A percentile compares a stretch with the other conserved stretches of the same genome.
Conservation (phyloP, 2,797 vertebrate genomes). For the Acridotheres tristis region DNA sequence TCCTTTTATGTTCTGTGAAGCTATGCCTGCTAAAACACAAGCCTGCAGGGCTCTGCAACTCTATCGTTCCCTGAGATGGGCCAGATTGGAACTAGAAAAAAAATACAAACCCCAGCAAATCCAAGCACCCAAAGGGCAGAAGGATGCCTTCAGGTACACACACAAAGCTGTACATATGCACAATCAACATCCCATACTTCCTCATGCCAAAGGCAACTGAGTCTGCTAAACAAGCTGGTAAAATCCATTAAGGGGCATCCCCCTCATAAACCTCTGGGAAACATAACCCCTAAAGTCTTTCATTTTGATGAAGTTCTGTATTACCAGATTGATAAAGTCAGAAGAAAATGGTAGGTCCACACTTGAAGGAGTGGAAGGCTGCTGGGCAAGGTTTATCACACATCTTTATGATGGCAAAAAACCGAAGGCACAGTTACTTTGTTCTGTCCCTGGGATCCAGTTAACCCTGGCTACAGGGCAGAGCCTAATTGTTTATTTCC, state of each 20-base stretch:
- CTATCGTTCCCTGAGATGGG: fast-evolving
- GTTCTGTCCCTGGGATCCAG: neutral
- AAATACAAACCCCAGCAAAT: neutral
- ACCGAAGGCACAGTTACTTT: neutral
- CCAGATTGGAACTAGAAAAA: neutral
- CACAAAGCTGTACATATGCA: neutral
- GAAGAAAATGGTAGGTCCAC: neutral
- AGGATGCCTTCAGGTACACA: neutral
- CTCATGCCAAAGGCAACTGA: neutral
- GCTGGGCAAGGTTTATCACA: neutral
- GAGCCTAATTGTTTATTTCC: neutral
- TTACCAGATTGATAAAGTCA: neutral
- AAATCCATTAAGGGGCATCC: neutral
- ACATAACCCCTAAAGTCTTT: neutral
- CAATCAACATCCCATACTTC: neutral
- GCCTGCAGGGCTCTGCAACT: neutral
- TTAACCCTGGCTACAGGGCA: neutral
- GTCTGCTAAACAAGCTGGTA: neutral
- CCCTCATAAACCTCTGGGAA: neutral
- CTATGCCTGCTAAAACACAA: slow-evolving; percentile 2
- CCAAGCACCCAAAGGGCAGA: neutral
- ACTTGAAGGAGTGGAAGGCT: neutral
- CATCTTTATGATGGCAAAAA: neutral
- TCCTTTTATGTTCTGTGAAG: neutral
- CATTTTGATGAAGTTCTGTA: neutral